Conservation (phyloP, 2,888 invertebrate genomes). For the Galeruca laticollis region DNA sequence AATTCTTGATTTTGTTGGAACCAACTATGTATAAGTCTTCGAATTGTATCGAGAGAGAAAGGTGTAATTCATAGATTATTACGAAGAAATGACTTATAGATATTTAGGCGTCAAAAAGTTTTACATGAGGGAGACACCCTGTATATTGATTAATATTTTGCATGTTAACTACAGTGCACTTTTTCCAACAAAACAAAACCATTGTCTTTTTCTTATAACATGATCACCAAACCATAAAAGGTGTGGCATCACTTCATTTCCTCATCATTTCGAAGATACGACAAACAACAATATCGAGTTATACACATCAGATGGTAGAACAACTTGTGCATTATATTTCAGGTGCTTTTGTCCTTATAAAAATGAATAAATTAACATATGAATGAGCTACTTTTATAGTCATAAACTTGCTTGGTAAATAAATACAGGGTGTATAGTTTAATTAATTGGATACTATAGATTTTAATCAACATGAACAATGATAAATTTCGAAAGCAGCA, state of each 20-base stretch:
- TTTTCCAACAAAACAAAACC: neutral
- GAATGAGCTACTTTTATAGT: conserved; percentile 16
- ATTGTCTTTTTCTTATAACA: neutral
- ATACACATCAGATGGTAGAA: conserved; percentile 2
- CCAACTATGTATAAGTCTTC: no score
- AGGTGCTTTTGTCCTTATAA: conserved; percentile 14
- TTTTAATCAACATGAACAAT: no score
- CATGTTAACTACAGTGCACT: neutral
- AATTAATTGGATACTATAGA: no score
- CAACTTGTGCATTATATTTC: conserved; percentile 24
- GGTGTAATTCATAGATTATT: no score
- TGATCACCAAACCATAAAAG: conserved; percentile 10
- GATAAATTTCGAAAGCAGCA: no score
- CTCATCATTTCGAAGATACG: conserved; percentile 2
- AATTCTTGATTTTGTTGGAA: no score
- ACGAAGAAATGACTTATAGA: no score
- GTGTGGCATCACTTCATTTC: conserved; percentile 5
- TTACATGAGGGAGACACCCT: neutral
- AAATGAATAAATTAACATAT: conserved; percentile 35
- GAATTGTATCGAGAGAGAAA: no score
- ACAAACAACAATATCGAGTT: conserved; percentile 11
- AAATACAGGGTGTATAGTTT: neutral
- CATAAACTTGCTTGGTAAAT: neutral
- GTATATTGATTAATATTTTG: neutral
- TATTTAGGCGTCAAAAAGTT: no score